Evolutionary conservation across 2,113 vertebrate genomes (phyloP).

Genomic region (Macquaria australasica): DNA sequence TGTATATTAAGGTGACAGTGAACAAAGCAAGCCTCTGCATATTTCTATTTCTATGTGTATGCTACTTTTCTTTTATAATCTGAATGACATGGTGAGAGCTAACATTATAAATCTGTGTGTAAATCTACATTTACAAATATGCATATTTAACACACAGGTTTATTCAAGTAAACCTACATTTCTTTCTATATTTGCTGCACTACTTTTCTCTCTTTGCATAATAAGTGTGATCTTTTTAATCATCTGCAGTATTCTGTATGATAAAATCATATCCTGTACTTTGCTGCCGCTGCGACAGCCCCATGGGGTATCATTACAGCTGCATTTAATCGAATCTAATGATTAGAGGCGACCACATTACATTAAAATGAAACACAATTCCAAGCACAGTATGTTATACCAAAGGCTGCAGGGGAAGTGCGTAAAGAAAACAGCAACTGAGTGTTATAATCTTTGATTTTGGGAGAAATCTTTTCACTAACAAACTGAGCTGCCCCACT

Average conservation of each 20-base stretch:
- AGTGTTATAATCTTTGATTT: not conserved
- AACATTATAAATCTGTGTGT: not conserved
- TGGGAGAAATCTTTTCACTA: not conserved
- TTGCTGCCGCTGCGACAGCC: conserved; percentile 1
- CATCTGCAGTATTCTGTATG: conserved; percentile 12
- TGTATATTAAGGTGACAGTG: not conserved
- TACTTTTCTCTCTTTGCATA: not conserved
- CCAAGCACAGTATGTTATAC: not conserved
- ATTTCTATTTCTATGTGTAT: not conserved
- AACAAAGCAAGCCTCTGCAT: not conserved
- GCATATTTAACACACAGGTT: not conserved
- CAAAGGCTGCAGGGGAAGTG: not conserved
- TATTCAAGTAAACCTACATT: not conserved
- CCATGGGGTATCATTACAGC: conserved; percentile 32
- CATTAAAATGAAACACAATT: conserved; percentile 16
- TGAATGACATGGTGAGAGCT: not conserved
- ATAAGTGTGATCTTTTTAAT: conserved; percentile 18
- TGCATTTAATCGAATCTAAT: conserved; percentile 45
- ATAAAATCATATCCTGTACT: conserved; percentile 18
- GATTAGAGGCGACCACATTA: conserved; percentile 17
- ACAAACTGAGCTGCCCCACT: not conserved
- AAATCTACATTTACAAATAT: not conserved
- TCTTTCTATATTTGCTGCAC: not conserved
- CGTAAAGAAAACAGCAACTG: not conserved
- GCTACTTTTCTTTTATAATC: not conserved